Conservation (phyloP, 1,140 invertebrate genomes). For the Geopemphigus sp. region DNA sequence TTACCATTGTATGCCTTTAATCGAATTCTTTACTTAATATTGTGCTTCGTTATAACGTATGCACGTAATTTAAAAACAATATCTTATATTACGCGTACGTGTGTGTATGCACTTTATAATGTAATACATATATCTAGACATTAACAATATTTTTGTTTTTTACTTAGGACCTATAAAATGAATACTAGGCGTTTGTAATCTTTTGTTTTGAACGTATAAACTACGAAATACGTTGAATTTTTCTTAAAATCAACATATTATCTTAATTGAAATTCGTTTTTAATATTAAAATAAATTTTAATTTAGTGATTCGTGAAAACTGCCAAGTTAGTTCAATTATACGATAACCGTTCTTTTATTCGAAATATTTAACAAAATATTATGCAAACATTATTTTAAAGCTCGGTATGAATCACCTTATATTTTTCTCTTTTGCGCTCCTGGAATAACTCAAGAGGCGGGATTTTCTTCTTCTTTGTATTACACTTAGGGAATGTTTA, state of each 20-base stretch:
- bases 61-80: background rate
- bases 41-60: background rate
- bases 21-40: no score
- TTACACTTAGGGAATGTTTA: constrained; percentile 5
- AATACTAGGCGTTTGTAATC: no score
- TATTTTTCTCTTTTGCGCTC: background rate
- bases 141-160: no score
- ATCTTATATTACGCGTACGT: no score
- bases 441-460: background rate
- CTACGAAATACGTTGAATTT: background rate
- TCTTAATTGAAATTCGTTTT: background rate
- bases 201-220: background rate
- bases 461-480: background rate
- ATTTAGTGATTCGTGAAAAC: background rate
- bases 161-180: no score
- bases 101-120: no score
- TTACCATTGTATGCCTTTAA: background rate
- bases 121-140: no score
- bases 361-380: background rate
- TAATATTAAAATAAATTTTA: background rate
- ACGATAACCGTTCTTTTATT: background rate
- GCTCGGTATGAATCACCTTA: background rate
- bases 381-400: constrained; percentile 7
- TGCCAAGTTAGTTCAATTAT: background rate
- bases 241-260: background rate